Evolutionary conservation across 2,888 invertebrate species (phyloP), one percentile per base, ranked within the genome.

Genomic region (Furcula furcula): DNA sequence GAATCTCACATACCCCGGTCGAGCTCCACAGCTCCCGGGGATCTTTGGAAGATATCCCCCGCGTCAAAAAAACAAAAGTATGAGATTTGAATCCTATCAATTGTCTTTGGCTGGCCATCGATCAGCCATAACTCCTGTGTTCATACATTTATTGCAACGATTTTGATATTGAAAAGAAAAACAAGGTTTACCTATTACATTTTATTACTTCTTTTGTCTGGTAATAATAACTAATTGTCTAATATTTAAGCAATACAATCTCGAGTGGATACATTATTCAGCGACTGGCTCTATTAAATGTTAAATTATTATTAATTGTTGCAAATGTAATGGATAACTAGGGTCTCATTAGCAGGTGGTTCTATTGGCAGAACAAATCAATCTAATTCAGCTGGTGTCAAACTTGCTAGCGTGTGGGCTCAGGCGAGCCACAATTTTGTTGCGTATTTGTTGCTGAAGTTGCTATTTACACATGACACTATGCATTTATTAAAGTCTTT

Each of bases 261-360:
- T 32, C 29, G 20, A 12, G 34, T 30, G 19, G 23, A 35, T 30
- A 29, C 22, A 36, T 21, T 31, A 34, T 39, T 36, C 30, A 30
- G 22, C 29, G 9, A 25, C 30, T 26, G 10, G 21, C 35, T 35
- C 29, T 40, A 38, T 44, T 56, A 40, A 54, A 56, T 46, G 42
- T 45, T 39, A 44, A 54, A 36, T 46, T 57, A 56, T 54, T 56
- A 55, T 57, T 55, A 60, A 60, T 52, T 46, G 58, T 46, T 48
- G 52, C 44, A 57, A 57, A 52, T 54, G 34, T 49, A 57, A 50
- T 39, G 32, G 48, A 46, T 52, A 60, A 50, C 48, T 47, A 40
- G 48, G 39, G 21, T 18, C 58, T 60, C 55, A 59, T 59, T 59
- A 59, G 42, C 58, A 55, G 58, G 55, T 50, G 46, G 60, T 50